Base-by-base conservation (phyloP, 2,888 invertebrate species). In the Drosophila paranaensis region DNA sequence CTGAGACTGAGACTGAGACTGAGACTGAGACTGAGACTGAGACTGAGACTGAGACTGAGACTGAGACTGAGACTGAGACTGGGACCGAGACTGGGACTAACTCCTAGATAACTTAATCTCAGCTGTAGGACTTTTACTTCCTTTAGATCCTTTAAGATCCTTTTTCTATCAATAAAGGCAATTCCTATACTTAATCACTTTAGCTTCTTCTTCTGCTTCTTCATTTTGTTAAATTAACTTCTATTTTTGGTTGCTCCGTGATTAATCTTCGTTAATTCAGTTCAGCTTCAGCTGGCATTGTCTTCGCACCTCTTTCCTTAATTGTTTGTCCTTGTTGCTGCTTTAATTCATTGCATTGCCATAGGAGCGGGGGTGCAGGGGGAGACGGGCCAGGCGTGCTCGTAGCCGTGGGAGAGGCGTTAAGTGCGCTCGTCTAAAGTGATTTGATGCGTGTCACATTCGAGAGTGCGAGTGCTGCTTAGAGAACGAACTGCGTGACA, bases 361-460 rank as follows among this genome's bases (percentile, higher is more conserved):
- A 63, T 72, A 6, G 30, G 30, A 0, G 46, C 20, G 20, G 20
- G 20, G 20, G 20, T 20, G 20, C 20, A 20, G 30, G 30, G 30
- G 1, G 46, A 27, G 37, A 8, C 0, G 10, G 10, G 43, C 27
- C 27, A 25, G 54, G 53, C 13, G 37, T 13, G 39, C 37, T 25
- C 35, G 37, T 25, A n/a, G 53, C 37, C 25, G 2, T 37, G 13
- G 20, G 20, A 33, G 35, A 13, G 64, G 73, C 45, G 77, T 64
- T 73, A 73, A 82, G 82, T 74, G 74, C 53, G 77, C 75, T 75
- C 74, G 75, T 72, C 60, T 71, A 63, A 75, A 85, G 73, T 77
- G 85, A 77, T 78, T 77, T 74, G 75, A 77, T 82, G 78, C 78
- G 73, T 78, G 75, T 80, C 77, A 63, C 54, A 77, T 79, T 79